Conservation (phyloP, 2,113 vertebrate genomes). For the Cavia aperea region DNA sequence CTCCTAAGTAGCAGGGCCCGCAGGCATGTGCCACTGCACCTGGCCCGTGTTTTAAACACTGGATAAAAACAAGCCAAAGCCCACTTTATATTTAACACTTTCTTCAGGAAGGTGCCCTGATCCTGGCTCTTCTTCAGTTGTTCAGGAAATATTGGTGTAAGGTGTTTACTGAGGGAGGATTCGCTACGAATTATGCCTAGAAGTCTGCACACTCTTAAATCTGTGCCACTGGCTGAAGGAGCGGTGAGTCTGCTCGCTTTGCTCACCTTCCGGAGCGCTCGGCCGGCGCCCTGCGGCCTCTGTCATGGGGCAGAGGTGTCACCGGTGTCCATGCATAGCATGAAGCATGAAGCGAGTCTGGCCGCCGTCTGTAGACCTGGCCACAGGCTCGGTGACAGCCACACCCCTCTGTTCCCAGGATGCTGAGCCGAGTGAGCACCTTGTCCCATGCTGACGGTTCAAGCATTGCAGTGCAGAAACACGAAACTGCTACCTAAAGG, state of each 20-base stretch:
- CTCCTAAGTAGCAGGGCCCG: not conserved
- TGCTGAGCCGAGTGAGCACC: not conserved
- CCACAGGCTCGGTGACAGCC: not conserved
- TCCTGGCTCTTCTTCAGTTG: not conserved
- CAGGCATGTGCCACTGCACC: not conserved
- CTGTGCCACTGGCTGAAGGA: not conserved
- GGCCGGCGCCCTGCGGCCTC: not conserved
- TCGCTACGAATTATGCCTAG: not conserved
- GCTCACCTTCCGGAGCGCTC: not conserved
- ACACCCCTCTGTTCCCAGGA: not conserved
- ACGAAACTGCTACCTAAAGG: not conserved
- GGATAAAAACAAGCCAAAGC: not conserved
- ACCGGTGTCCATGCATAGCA: fast-evolving
- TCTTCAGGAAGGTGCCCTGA: not conserved
- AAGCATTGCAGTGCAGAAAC: not conserved
- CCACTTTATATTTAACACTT: not conserved
- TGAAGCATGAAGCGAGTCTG: not conserved
- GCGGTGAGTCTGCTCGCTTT: not conserved
- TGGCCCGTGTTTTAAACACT: not conserved
- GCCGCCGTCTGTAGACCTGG: not conserved
- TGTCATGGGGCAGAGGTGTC: not conserved
- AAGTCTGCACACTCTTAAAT: not conserved
- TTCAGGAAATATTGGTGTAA: not conserved
- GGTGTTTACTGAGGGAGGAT: not conserved
- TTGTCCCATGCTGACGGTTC: not conserved